Conservation (phyloP, 2,888 invertebrate genomes). For the Trachelus tabidus region DNA sequence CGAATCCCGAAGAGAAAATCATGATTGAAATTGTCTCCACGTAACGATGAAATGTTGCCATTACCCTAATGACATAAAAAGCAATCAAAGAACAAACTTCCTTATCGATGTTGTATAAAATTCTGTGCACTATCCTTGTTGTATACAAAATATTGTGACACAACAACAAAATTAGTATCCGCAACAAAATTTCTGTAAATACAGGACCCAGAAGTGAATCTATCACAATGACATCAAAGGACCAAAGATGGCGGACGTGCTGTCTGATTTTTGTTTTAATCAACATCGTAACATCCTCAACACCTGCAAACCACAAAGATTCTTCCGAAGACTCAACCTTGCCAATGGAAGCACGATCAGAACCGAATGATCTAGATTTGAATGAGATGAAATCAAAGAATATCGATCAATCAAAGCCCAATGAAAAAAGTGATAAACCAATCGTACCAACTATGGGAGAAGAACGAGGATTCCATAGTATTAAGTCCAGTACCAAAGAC, state of each 20-base stretch:
- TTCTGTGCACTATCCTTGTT: no score
- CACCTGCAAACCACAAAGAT: conserved; percentile 28
- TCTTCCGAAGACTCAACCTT: conserved; percentile 22
- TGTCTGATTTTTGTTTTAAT: background rate
- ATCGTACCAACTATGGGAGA: conserved; percentile 17
- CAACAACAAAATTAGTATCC: background rate
- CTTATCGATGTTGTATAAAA: no score
- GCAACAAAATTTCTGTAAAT: background rate
- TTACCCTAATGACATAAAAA: background rate
- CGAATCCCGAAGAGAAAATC: conserved; percentile 39
- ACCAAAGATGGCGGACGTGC: background rate
- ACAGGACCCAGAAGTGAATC: background rate
- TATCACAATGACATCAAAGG: background rate
- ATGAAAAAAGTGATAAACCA: background rate
- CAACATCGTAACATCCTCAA: conserved; percentile 9
- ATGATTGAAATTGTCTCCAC: background rate
- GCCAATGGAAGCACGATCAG: conserved; percentile 34
- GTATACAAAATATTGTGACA: no score
- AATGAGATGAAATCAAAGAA: background rate
- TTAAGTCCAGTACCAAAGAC: conserved; percentile 59
- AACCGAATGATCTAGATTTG: conserved; percentile 23
- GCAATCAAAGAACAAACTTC: background rate
- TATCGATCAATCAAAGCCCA: background rate
- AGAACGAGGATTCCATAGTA: conserved; percentile 4
- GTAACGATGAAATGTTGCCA: background rate